Percentiles rank a stretch among this genome's conserved stretches.
Evolutionary conservation across 1,140 invertebrate genomes (phyloP).

Genomic region (Brachionus paranguensis): DNA sequence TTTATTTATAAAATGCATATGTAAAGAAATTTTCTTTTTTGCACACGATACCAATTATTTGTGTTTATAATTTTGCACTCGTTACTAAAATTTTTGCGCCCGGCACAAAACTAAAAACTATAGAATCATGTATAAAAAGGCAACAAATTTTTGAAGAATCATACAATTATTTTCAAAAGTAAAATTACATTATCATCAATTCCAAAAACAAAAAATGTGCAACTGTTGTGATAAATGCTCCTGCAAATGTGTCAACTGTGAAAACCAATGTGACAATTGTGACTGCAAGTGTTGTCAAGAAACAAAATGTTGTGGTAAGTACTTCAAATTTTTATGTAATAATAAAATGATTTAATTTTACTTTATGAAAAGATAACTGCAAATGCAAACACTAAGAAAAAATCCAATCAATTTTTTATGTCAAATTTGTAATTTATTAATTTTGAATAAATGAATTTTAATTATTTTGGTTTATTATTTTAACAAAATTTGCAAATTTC

Average conservation of each 20-base stretch:
- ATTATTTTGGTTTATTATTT: neutral
- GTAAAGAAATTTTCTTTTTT: neutral
- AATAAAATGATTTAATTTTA: too few relatives aligned
- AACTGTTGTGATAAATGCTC: slow-evolving; percentile 30
- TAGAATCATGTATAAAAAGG: slow-evolving; percentile 3
- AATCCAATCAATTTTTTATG: neutral
- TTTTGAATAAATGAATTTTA: neutral
- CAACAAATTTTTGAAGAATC: neutral
- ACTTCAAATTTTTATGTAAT: too few relatives aligned
- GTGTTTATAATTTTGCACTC: slow-evolving; percentile 9
- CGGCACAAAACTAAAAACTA: neutral
- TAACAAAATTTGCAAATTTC: too few relatives aligned
- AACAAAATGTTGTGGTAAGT: slow-evolving; percentile 10
- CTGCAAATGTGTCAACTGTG: slow-evolving; percentile 4
- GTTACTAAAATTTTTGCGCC: neutral
- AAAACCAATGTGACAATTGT: neutral
- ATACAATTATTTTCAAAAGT: neutral
- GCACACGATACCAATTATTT: neutral
- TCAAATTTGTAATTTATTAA: neutral
- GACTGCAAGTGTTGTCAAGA: slow-evolving; percentile 1
- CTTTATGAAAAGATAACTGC: neutral
- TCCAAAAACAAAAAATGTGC: neutral
- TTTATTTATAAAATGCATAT: neutral
- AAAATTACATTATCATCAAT: too few relatives aligned
- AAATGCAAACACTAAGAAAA: neutral